Evolutionary conservation across 2,888 invertebrate species (phyloP).

Genomic region (Drosophila colorata): DNA sequence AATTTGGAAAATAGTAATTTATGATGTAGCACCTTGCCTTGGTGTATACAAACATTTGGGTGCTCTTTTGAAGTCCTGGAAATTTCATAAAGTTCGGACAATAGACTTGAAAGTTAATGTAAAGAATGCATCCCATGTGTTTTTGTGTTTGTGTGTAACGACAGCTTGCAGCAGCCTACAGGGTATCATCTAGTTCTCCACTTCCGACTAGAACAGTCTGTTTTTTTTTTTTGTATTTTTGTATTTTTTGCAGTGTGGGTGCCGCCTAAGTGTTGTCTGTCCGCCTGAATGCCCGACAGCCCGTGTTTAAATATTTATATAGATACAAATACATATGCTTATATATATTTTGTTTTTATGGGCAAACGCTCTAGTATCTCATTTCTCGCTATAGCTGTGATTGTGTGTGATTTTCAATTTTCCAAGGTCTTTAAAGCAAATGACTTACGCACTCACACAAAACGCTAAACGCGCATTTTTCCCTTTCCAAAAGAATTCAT

Average conservation of each 20-base stretch:
- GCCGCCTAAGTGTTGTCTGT: slow-evolving; percentile 73
- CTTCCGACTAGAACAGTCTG: background rate
- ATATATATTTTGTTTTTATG: slow-evolving; percentile 70
- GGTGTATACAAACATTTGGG: no score
- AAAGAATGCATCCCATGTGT: no score
- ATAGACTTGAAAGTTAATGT: no score
- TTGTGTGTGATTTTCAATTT: slow-evolving; percentile 69
- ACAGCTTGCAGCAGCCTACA: background rate
- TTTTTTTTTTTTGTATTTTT: slow-evolving; percentile 24
- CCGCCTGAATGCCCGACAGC: slow-evolving; percentile 31
- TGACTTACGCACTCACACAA: slow-evolving; percentile 49
- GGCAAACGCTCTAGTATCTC: slow-evolving; percentile 76
- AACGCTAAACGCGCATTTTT: slow-evolving; percentile 38
- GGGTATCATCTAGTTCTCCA: background rate
- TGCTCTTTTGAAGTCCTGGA: no score
- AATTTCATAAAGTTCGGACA: no score
- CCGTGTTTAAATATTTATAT: slow-evolving; percentile 66
- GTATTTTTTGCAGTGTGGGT: slow-evolving; percentile 65
- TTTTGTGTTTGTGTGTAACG: no score
- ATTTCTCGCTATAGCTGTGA: slow-evolving; percentile 61
- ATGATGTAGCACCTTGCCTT: no score
- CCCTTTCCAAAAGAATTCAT: slow-evolving; percentile 44
- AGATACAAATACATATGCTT: slow-evolving; percentile 36
- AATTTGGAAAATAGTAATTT: no score
- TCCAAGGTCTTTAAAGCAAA: slow-evolving; percentile 67